Conservation (phyloP, 2,113 vertebrate genomes). For the Indicator indicator region DNA sequence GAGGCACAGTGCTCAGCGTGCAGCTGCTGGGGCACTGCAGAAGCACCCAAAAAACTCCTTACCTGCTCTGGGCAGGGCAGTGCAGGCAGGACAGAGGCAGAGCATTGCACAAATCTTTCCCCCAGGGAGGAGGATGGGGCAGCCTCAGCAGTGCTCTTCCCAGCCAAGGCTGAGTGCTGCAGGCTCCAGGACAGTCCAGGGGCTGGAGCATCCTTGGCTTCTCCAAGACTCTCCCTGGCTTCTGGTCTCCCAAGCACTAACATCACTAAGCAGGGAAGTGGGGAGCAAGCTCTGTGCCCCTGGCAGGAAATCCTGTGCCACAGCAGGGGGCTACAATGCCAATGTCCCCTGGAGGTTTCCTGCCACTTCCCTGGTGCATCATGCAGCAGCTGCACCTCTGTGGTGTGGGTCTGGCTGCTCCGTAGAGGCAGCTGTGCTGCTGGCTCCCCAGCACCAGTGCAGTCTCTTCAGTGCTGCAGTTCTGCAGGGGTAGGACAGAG, state of each 20-base stretch:
- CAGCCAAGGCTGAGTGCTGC: not conserved
- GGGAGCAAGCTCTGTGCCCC: not conserved
- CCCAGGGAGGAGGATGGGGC: not conserved
- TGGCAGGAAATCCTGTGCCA: not conserved
- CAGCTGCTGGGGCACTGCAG: not conserved
- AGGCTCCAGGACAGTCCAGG: not conserved
- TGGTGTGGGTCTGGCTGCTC: not conserved
- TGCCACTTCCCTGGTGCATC: too few species aligned
- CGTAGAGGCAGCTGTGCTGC: not conserved
- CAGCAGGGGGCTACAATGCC: not conserved
- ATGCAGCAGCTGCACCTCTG: not conserved
- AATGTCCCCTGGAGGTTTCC: too few species aligned
- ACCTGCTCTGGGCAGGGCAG: not conserved
- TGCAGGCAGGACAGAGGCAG: not conserved
- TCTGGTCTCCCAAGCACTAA: not conserved
- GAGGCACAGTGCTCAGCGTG: not conserved
- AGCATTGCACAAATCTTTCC: not conserved
- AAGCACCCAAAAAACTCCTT: not conserved
- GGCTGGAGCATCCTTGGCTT: not conserved
- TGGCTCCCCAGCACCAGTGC: fast-evolving
- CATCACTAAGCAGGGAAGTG: fast-evolving
- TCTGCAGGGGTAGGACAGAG: too few species aligned
- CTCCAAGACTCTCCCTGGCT: not conserved
- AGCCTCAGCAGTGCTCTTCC: too few species aligned
- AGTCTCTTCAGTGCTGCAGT: not conserved